Conservation (phyloP, 2,888 invertebrate species). For the Anodontia alba region DNA sequence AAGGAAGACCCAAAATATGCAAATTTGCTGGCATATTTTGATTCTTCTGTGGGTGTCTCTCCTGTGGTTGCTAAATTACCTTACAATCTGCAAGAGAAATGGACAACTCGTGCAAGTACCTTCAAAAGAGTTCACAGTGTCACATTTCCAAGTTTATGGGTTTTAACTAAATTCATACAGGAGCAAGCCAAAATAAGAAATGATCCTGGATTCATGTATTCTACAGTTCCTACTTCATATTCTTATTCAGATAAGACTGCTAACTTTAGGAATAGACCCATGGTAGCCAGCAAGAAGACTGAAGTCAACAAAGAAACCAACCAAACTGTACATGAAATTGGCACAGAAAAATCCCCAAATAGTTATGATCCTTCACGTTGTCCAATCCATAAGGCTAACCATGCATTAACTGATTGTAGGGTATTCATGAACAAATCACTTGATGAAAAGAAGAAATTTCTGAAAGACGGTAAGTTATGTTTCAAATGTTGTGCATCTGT, state of each 20-base stretch:
- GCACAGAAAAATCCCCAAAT: neutral
- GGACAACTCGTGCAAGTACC: constrained; percentile 2
- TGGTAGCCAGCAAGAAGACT: constrained; percentile 5
- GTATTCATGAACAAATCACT: constrained; percentile 22
- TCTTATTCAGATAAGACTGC: neutral
- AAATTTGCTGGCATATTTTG: no score
- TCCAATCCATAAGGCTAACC: constrained; percentile 32
- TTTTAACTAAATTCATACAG: constrained; percentile 52
- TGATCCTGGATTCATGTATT: constrained; percentile 50
- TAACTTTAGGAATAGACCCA: neutral
- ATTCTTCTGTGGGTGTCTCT: no score
- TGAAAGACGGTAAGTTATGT: constrained; percentile 38
- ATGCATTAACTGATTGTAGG: constrained; percentile 33
- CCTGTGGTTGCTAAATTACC: no score
- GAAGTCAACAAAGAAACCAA: neutral
- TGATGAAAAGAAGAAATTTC: constrained; percentile 29
- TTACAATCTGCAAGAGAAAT: neutral
- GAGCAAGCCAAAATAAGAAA: constrained; percentile 44
- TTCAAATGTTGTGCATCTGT: constrained; percentile 37
- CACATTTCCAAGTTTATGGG: constrained; percentile 19
- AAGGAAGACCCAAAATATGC: no score
- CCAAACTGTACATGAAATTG: neutral
- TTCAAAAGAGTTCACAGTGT: constrained; percentile 26
- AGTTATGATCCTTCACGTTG: constrained; percentile 15
- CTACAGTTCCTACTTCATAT: neutral